Evolutionary conservation across 2,113 vertebrate species (phyloP), one percentile per base, ranked within the genome.

Genomic region (Ammodytes marinus): DNA sequence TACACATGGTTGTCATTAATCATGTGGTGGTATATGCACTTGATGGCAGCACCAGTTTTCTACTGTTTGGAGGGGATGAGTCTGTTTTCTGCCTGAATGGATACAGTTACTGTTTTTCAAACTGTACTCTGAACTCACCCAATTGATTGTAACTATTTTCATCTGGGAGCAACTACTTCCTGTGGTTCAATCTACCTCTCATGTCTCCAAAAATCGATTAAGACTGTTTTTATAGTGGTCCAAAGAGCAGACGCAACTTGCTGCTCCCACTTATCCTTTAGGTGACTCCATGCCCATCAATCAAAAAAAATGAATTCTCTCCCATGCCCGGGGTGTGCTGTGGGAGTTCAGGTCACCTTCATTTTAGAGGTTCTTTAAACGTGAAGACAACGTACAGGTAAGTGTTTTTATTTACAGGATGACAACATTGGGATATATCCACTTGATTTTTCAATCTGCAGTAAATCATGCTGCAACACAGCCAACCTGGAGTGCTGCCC

Each of bases 321-420:
- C 4, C 37, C 14, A 14, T 19, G 27, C 45, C 39, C 2, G 14
- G 2, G 57, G 27, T 1, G 12, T 4, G 45, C 59, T 67, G 11
- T 14, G 40, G 60, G 59, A 50, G 52, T 77, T 46, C 71, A 67
- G n/a, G 68, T 37, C 35, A 65, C 64, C 65, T 61, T 11, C 11
- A 54, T 63, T 17, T 42, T 14, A 65, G 45, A 74, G 4, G 66
- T 42, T 49, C 72, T 76, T 49, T 74, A 67, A 27, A 85, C 50
- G 47, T 74, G 77, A 90, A 78, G 42, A 69, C 64, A 77, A 17
- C 12, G 14, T 76, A 69, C 80, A 83, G 81, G 74, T 84, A 79
- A 80, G 84, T 79, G 66, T 86, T 91, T 27, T 88, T 90, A 93
- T 91, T 91, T 88, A 93, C 84, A 90, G 74, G 65, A 89, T 47